Percentiles rank a stretch among this genome's conserved stretches.
Evolutionary conservation across 2,797 vertebrate species (phyloP).

Genomic region (Esox lucius): DNA sequence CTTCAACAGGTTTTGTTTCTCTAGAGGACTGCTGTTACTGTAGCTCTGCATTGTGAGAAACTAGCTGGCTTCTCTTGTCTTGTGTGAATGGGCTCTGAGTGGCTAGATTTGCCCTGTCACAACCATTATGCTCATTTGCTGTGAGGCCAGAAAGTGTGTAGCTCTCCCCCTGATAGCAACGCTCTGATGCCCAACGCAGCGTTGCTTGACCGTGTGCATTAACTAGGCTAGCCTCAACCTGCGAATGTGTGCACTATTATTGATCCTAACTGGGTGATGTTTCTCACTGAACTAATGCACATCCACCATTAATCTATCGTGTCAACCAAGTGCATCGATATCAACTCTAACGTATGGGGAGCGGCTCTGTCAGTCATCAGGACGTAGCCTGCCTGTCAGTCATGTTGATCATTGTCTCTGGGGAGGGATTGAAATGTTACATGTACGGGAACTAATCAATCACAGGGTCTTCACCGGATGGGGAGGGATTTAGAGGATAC

Average conservation of each 20-base stretch:
- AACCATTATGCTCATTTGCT: conserved; percentile 17
- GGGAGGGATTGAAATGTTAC: not conserved
- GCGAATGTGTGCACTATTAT: not conserved
- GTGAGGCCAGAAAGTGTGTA: not conserved
- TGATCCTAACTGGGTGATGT: too few species aligned
- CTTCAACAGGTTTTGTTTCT: too few species aligned
- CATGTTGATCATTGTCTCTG: not conserved
- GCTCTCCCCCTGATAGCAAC: not conserved
- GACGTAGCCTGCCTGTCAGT: not conserved
- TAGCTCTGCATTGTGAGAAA: not conserved
- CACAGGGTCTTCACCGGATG: not conserved
- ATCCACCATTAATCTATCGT: not conserved
- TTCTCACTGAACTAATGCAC: too few species aligned
- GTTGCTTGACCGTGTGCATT: not conserved
- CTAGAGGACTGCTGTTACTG: not conserved
- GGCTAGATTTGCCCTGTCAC: conserved; percentile 20
- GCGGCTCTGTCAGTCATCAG: not conserved
- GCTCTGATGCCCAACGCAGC: not conserved
- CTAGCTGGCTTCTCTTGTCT: not conserved
- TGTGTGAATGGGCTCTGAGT: conserved; percentile 1
- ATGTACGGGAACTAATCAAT: not conserved
- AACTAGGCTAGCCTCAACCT: too few species aligned
- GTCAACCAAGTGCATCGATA: not conserved
- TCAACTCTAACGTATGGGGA: too few species aligned
- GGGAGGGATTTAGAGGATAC: conserved; percentile 3